These are phyloP conservation scores for Cataglyphis altisquamis DNA, from an alignment of 2,888 invertebrate genomes.

Conservation along the genomic window DNA sequence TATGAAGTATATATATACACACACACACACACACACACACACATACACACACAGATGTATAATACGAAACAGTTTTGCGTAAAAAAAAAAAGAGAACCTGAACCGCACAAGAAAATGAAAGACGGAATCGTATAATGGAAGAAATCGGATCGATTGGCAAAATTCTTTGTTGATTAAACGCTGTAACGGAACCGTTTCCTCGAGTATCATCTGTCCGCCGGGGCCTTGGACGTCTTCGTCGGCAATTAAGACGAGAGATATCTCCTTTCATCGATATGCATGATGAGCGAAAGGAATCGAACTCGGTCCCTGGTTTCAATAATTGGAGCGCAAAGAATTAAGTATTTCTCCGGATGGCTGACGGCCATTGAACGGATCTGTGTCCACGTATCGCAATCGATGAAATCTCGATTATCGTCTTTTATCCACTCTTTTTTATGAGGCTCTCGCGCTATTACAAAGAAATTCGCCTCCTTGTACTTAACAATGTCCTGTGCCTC, in stretches of 20 bases:
- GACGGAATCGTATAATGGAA: conserved; percentile 14
- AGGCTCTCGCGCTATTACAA: conserved; percentile 62
- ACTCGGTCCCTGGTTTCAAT: neutral
- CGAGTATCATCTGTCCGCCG: neutral
- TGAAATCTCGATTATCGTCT: conserved; percentile 63
- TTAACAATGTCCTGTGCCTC: conserved; percentile 56
- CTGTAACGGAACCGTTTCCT: neutral
- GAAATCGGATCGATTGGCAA: neutral
- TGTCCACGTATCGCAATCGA: conserved; percentile 55
- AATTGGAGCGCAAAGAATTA: conserved; percentile 47
- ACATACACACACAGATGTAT: too few relatives aligned
- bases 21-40: neutral
- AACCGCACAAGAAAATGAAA: neutral
- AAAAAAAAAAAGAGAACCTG: neutral
- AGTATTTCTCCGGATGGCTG: conserved; percentile 27
- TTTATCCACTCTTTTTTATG: conserved; percentile 53
- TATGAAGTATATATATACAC: too few relatives aligned
- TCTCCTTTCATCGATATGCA: conserved; percentile 33
- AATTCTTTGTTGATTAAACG: conserved; percentile 7
- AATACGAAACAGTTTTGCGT: neutral
- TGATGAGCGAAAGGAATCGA: conserved; percentile 24
- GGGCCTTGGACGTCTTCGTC: neutral
- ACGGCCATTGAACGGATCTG: conserved; percentile 26
- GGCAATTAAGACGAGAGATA: conserved; percentile 33
- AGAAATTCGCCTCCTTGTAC: conserved; percentile 64